Conservation (phyloP, 1,140 invertebrate species). For the Carposina sasakii region DNA sequence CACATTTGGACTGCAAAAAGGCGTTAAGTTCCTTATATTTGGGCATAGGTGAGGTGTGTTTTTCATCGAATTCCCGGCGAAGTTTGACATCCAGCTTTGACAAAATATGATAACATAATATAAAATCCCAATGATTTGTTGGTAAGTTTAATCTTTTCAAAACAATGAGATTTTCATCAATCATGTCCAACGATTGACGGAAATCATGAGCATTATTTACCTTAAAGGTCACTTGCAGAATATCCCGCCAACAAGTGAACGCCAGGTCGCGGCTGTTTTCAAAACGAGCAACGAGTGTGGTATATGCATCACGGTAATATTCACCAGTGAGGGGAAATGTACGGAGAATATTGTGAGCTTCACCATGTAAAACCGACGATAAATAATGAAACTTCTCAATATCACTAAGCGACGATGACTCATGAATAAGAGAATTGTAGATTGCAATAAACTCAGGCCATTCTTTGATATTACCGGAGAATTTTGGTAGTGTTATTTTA, state of each 20-base stretch:
- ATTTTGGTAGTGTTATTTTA: constrained; percentile 24
- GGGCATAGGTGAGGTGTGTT: neutral
- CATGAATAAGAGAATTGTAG: constrained; percentile 27
- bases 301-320: constrained; percentile 21
- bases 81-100: constrained; percentile 12
- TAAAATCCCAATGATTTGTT: constrained; percentile 19
- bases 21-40: no score
- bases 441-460: constrained; percentile 25
- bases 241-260: constrained; percentile 30
- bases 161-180: constrained; percentile 27
- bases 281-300: constrained; percentile 14
- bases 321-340: constrained; percentile 16
- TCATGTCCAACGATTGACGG: constrained; percentile 16
- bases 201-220: constrained; percentile 15
- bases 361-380: constrained; percentile 14
- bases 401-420: constrained; percentile 13
- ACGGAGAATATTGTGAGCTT: constrained; percentile 15
- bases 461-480: constrained; percentile 23
- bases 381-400: constrained; percentile 26
- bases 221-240: constrained; percentile 27
- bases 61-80: constrained; percentile 14
- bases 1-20: no score
- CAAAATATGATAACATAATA: constrained; percentile 20
- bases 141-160: constrained; percentile 21
- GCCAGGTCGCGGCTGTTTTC: constrained; percentile 24